Evolutionary conservation across 2,888 invertebrate genomes (phyloP).

Genomic region (Auanema freiburgensis): DNA sequence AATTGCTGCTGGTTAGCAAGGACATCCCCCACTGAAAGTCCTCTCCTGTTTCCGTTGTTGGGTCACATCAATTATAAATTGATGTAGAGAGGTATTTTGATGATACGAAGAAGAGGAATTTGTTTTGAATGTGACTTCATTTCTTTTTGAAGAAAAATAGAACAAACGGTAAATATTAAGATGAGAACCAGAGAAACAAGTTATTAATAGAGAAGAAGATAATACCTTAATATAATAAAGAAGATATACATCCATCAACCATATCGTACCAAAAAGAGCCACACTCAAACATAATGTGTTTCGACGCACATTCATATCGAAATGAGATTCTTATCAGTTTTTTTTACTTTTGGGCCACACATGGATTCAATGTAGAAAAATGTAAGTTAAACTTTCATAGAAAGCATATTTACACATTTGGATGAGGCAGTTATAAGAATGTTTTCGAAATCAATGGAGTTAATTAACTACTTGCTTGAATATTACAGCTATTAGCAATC

Average conservation of each 20-base stretch:
- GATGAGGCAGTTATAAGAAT: too few species aligned
- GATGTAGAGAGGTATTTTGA: constrained; percentile 3
- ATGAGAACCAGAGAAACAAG: constrained; percentile 1
- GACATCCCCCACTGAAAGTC: neutral
- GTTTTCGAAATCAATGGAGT: too few species aligned
- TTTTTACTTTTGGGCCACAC: too few species aligned
- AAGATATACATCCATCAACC: constrained; percentile 1
- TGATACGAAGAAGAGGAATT: neutral
- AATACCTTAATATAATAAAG: constrained; percentile 5
- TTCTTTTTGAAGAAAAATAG: neutral
- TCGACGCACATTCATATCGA: constrained; percentile 2
- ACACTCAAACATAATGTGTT: neutral
- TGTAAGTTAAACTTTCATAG: too few species aligned
- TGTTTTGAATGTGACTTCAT: too few species aligned
- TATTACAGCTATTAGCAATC: too few species aligned
- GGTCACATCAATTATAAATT: neutral
- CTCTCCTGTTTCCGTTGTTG: neutral
- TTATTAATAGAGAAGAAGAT: too few species aligned
- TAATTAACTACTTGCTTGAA: too few species aligned
- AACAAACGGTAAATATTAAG: neutral
- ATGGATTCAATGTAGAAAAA: too few species aligned
- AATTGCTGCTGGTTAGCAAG: neutral
- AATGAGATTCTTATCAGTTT: too few species aligned
- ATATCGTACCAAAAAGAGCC: neutral
- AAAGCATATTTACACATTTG: too few species aligned